Base-by-base conservation (phyloP, 1,140 invertebrate genomes). In the Aphis gossypii region DNA sequence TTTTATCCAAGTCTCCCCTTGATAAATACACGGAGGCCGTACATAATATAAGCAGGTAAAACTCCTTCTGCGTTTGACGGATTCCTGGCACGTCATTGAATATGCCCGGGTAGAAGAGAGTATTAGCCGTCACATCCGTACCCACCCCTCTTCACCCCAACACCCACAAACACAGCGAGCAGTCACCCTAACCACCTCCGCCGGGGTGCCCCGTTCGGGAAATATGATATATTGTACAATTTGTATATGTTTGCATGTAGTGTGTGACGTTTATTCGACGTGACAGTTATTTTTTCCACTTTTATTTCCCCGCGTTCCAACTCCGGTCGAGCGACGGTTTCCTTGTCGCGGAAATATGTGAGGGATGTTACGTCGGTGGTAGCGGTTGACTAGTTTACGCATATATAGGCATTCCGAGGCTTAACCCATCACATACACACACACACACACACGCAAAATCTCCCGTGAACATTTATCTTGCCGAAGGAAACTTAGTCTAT, bases 221-320 rank as follows among this genome's bases (percentile, higher is more conserved):
- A 90, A 90, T 90, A 90, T 90, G 54, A 90, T 90, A 68, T 68
- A 68, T 90, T 41, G 89, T 90, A 68, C 89, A 68, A 90, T 68
- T 68, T 56, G 35, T 90, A 60, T 38, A 60, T 38, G 89, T 90
- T 30, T 90, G 38, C 89, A 18, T 87, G 88, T 56, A 38, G 54
- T 90, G 35, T 38, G 89, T 68, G 89, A 90, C 89, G 89, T 90
- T 90, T 90, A 68, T 90, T 90, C 89, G 89, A 90, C 56, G 41
- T 90, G 56, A 90, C 89, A 44, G 89, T 60, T 25, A 41, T 60
- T 90, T 68, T 44, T 60, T 41, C 41, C 44, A 44, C 30, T 68
- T 41, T 68, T 60, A 14, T 90, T 90, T 41, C 54, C 54, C 41
- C 7, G n/a, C 35, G 18, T 5, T 21, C 51, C 87, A 14, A 14